These are phyloP conservation scores for Apamea crenata DNA, from an alignment of 2,888 invertebrate species.

Conservation along the genomic window DNA sequence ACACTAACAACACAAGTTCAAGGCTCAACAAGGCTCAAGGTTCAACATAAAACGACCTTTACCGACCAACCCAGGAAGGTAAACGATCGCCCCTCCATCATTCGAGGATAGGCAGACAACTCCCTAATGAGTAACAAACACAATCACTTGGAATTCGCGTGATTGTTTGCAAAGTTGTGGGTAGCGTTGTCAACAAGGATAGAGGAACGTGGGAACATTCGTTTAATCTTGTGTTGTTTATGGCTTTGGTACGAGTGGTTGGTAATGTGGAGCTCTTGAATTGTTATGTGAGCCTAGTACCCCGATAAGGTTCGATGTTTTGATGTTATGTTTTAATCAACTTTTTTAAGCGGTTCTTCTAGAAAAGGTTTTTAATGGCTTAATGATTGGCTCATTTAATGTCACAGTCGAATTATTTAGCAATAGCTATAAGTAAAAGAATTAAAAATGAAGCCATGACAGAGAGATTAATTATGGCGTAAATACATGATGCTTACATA, in stretches of 20 bases:
- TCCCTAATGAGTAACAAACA: conserved; percentile 75
- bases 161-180: conserved; percentile 68
- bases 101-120: conserved; percentile 21
- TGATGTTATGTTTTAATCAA: not conserved
- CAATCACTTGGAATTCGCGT: conserved; percentile 70
- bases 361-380: too few species aligned
- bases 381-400: too few species aligned
- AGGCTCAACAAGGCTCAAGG: too few species aligned
- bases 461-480: too few species aligned
- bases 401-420: too few species aligned
- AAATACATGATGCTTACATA: too few species aligned
- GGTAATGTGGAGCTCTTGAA: conserved; percentile 14
- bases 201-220: conserved; percentile 27
- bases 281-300: conserved; percentile 28
- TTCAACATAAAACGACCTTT: conserved; percentile 18
- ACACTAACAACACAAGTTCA: conserved; percentile 28
- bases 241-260: conserved; percentile 6
- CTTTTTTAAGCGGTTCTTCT: not conserved
- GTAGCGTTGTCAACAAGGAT: conserved; percentile 58
- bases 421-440: too few species aligned
- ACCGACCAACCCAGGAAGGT: conserved; percentile 13
- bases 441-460: too few species aligned
- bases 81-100: conserved; percentile 41
- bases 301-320: not conserved
- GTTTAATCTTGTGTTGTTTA: conserved; percentile 52